Evolutionary conservation across 2,797 vertebrate species (phyloP).

Genomic region (Acanthornis magna): DNA sequence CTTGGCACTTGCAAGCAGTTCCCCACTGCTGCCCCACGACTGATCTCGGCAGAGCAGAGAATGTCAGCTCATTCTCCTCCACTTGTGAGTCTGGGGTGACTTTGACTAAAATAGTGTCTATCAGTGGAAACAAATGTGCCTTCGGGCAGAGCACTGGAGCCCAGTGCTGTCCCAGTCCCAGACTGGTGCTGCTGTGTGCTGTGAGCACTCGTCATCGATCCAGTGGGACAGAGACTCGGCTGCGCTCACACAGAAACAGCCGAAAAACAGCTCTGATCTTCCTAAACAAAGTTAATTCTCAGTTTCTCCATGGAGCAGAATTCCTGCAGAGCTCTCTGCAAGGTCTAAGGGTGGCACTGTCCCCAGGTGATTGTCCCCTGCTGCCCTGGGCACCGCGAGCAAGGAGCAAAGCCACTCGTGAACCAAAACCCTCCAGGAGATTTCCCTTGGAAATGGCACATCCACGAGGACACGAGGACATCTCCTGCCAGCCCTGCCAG

Average conservation of each 20-base stretch:
- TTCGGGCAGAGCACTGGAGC: background rate
- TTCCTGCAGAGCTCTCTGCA: background rate
- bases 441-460: background rate
- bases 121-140: accelerated
- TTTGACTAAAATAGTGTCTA: background rate
- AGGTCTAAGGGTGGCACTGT: background rate
- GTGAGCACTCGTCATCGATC: accelerated
- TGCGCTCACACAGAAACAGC: background rate
- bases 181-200: background rate
- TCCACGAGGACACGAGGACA: too few relatives aligned
- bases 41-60: background rate
- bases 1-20: background rate
- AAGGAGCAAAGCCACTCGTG: background rate
- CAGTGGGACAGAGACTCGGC: accelerated
- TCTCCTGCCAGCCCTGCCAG: background rate
- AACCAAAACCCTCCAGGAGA: background rate
- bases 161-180: background rate
- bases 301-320: accelerated
- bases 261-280: background rate
- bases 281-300: background rate
- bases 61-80: background rate
- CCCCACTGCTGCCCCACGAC: accelerated
- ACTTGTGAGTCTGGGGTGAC: background rate
- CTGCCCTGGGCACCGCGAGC: accelerated
- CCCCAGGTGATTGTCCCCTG: accelerated